Base-by-base conservation (phyloP, 2,113 vertebrate genomes). In the Benitochromis conjunctus region DNA sequence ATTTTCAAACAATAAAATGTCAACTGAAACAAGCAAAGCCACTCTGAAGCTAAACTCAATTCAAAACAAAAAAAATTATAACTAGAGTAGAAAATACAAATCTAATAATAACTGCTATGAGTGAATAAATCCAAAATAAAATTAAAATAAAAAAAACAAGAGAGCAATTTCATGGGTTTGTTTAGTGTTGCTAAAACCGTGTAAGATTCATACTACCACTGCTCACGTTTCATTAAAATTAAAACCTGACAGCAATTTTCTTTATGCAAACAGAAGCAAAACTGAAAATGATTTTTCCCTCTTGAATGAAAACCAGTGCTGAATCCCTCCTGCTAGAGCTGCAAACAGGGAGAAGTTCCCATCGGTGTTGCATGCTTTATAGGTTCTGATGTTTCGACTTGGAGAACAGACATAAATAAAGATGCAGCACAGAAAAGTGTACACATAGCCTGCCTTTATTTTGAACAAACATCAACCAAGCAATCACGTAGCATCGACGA, bases 381-480 rank as follows among this genome's bases (percentile, higher is more conserved):
- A 24, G 12, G 26, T 36, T 5, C 31, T 26, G 4, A 14, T 19
- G 8, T 19, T 19, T 84, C 41, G 57, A 55, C 58, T 81, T 14
- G 54, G 79, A 84, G 5, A 83, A 81, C 6, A 62, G n/a, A 55
- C 1, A 56, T 62, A 19, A 57, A 54, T 69, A 77, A 79, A 83
- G 19, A 80, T 5, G 69, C 2, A 60, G 13, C 36, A 43, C 8
- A 38, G 7, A 10, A 55, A 38, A 71, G 31, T 57, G 12, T 74
- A 60, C n/a, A 62, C 29, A 58, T 26, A 85, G 48, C 56, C 14
- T 51, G 3, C 13, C 36, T 92, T 94, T 92, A 92, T 91, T 94
- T 87, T 82, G n/a, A 66, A 86, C 83, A 88, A 71, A 88, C 7
- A 51, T 82, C 48, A 77, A 66, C 54, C 71, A 85, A 80, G 12